Base-by-base conservation (phyloP, 2,888 invertebrate species). In the Aethes cnicana region DNA sequence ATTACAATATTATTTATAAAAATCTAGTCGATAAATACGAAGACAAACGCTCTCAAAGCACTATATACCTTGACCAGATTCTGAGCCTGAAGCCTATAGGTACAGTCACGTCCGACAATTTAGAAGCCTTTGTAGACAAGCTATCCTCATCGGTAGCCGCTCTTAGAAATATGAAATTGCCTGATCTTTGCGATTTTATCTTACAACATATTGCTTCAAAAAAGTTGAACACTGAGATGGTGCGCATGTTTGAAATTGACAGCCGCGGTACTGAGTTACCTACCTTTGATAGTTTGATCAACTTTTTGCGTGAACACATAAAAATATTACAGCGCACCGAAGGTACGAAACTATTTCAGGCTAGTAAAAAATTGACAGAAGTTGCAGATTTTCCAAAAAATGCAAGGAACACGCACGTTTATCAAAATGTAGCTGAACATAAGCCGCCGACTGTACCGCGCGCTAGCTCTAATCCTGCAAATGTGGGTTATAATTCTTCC, bases 11-110 rank as follows among this genome's bases (percentile, higher is more conserved):
- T 4, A 39, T 58, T 4, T 53, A 33, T 3, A n/a, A 58, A 7
- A 25, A 48, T 5, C 18, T 58, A 8, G 21, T 46, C 0, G 46
- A 49, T 18, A 58, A 50, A 49, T 58, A 56, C 30, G 44, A 58
- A 4, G 56, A 56, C 26, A 56, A 48, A 33, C 21, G 54, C 3
- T n/a, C 26, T n/a, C 18, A 53, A 7, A 53, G 49, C n/a, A 26
- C 54, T 1, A 14, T 42, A 6, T 58, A 56, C 18, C 32, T 56
- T 17, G 50, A 58, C 46, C 48, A 48, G 9, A 26, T 58, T 25
- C 54, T 6, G 23, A 48, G 9, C 26, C 52, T 25, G 36, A 47
- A 43, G 14, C 25, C n/a, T n/a, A n/a, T 2, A 42, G 41, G 1
- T 20, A n/a, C 36, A 9, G 32, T 39, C 4, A 23, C 32, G 4